Evolutionary conservation across 2,797 vertebrate species (phyloP), one percentile per base, ranked within the genome.

Genomic region (Coranthus polyacanthus): DNA sequence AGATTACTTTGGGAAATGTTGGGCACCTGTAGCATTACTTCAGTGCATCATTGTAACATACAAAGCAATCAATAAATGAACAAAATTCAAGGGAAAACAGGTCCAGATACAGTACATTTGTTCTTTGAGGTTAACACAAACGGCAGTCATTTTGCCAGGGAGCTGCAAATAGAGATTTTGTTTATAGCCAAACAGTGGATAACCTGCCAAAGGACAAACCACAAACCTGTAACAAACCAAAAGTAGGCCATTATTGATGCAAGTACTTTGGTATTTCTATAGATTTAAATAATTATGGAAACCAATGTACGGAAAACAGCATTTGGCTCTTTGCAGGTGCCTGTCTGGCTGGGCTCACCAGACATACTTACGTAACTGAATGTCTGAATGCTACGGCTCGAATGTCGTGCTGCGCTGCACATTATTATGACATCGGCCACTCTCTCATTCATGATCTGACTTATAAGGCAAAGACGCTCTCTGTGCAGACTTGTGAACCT

Each of bases 401-500:
- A 73, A 79, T 83, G 64, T 87, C 60, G 8, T 51, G 52, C 45
- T 12, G 53, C n/a, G 12, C 61, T 56, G 79, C 75, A 73, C 81
- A 72, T 82, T 82, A 83, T 84, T 56, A 89, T 83, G 75, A 87
- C 83, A 86, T 83, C 42, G 15, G 37, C 68, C 67, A 16, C 78
- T 69, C 84, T 69, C 80, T 88, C 90, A 90, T 92, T 91, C 88
- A 90, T 88, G 79, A 78, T 86, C 83, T 67, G 69, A 85, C 88
- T 83, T 91, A 88, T 82, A 91, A 90, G 89, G 84, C 80, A 88
- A 92, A 89, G 86, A 89, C 84, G 74, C 70, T 73, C 75, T 78
- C 65, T 0, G 12, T 46, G 11, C 56, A 54, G 75, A 87, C 82
- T 68, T 65, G 83, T 65, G 72, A 78, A 84, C 78, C 68, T 21